These are phyloP conservation scores for Thysanoteuthis rhombus DNA, from an alignment of 2,888 invertebrate genomes.

Conservation along the genomic window DNA sequence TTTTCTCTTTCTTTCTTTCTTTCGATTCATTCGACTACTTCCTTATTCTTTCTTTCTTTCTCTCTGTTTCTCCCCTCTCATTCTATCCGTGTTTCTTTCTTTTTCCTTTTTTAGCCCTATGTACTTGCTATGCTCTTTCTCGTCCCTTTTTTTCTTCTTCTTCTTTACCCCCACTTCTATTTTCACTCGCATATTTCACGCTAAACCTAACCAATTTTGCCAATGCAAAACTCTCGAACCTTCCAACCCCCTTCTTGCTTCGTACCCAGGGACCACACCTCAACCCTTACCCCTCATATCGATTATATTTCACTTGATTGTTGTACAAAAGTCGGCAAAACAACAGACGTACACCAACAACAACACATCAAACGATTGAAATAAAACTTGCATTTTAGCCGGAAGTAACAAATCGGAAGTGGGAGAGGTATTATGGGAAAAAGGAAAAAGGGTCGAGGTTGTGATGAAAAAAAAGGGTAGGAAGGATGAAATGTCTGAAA, in stretches of 20 bases:
- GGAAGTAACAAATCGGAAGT: not conserved
- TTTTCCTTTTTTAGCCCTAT: not conserved
- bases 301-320: not conserved
- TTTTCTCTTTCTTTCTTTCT: too few species aligned
- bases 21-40: not conserved
- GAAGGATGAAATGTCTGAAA: not conserved
- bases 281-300: not conserved
- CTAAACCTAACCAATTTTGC: too few species aligned
- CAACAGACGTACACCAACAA: not conserved
- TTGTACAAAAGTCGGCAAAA: not conserved
- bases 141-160: not conserved
- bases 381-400: conserved; percentile 12
- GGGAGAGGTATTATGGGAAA: not conserved
- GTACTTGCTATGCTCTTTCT: too few species aligned
- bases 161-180: not conserved
- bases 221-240: too few species aligned
- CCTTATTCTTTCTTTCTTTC: not conserved
- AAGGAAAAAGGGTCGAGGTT: not conserved
- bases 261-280: not conserved
- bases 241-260: not conserved
- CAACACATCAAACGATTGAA: not conserved
- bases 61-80: not conserved
- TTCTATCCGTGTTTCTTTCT: not conserved
- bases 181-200: not conserved
- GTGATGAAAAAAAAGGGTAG: not conserved